These are phyloP conservation scores for Hipparchia sbordonii DNA, from an alignment of 2,888 invertebrate species.

Conservation along the genomic window DNA sequence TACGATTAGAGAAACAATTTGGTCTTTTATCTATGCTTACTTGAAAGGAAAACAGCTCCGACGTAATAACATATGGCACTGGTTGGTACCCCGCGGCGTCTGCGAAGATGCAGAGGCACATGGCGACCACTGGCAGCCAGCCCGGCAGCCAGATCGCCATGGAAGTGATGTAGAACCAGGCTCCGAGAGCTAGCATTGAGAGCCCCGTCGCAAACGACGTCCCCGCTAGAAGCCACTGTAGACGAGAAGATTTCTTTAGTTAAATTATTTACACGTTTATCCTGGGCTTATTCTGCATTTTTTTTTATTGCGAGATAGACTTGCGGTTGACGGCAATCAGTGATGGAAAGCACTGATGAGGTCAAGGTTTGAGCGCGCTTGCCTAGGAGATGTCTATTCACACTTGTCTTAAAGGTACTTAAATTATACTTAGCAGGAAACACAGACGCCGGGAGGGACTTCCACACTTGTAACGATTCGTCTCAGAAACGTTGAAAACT, in stretches of 20 bases:
- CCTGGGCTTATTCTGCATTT: no score
- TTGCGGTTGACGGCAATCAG: no score
- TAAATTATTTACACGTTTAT: background rate
- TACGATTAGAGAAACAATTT: no score
- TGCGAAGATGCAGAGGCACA: constrained; percentile 75
- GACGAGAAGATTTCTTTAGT: background rate
- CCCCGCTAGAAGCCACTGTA: constrained; percentile 72
- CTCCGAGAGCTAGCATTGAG: constrained; percentile 71
- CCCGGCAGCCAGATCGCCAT: constrained; percentile 65
- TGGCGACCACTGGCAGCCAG: constrained; percentile 73
- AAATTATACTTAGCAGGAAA: no score
- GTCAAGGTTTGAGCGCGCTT: no score
- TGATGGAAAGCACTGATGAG: no score
- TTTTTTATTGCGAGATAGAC: no score
- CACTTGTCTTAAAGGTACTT: no score
- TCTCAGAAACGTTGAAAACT: no score
- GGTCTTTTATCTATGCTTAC: constrained; percentile 47
- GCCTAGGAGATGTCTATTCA: no score
- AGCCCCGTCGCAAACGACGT: constrained; percentile 71
- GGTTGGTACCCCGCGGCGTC: constrained; percentile 76
- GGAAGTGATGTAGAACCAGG: constrained; percentile 74
- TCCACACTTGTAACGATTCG: no score
- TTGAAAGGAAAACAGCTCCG: constrained; percentile 73
- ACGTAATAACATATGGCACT: constrained; percentile 75
- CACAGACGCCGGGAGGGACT: no score